These are phyloP conservation scores for Grus americana DNA, from an alignment of 2,113 vertebrate genomes.

Conservation along the genomic window DNA sequence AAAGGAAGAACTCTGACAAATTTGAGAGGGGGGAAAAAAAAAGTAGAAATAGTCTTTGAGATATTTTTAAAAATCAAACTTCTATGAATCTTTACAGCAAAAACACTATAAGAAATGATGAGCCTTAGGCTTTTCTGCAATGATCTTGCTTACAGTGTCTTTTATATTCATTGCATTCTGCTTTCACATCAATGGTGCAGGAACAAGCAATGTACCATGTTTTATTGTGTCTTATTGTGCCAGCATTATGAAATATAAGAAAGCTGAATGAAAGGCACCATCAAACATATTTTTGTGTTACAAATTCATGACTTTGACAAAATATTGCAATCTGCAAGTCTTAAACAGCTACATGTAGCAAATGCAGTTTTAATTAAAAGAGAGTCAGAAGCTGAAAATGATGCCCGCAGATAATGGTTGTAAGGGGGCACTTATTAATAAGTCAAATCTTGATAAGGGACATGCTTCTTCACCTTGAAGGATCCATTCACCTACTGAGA, in stretches of 20 bases:
- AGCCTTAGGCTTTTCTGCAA: background rate
- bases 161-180: background rate
- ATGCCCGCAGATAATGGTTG: background rate
- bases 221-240: constrained; percentile 18
- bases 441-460: background rate
- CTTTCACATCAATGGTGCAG: background rate
- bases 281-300: background rate
- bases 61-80: background rate
- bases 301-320: background rate
- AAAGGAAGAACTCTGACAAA: background rate
- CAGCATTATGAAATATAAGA: background rate
- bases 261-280: constrained; percentile 23
- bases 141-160: background rate
- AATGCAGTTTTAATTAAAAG: constrained; percentile 45
- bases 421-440: background rate
- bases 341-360: constrained; percentile 6
- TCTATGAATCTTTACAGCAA: background rate
- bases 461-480: background rate
- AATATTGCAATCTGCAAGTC: background rate
- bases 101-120: background rate
- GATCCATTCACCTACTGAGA: background rate
- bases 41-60: background rate
- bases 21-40: background rate
- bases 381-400: background rate
- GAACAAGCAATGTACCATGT: background rate